These are phyloP conservation scores for Prunella strophiata DNA, from an alignment of 2,797 vertebrate species.

Conservation along the genomic window DNA sequence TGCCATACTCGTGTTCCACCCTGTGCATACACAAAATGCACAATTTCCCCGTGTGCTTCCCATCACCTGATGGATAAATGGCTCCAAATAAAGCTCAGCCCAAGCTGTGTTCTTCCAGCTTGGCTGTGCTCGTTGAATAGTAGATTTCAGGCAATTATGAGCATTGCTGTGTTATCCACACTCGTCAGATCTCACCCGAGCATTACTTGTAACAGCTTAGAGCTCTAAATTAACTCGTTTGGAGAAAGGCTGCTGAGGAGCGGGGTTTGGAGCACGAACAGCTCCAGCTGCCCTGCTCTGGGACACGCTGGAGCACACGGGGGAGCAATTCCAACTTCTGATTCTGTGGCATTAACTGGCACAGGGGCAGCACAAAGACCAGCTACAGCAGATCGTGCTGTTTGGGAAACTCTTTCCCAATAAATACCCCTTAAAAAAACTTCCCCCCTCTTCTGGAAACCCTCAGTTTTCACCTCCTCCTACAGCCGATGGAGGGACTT, in stretches of 20 bases:
- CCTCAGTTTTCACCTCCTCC: not conserved
- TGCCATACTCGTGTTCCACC: fast-evolving
- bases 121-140: not conserved
- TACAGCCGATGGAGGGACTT: fast-evolving
- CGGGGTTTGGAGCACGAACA: not conserved
- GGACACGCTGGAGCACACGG: not conserved
- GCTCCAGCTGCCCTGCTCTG: not conserved
- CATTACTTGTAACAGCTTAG: not conserved
- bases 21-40: fast-evolving
- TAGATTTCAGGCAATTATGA: not conserved
- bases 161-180: not conserved
- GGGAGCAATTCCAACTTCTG: not conserved
- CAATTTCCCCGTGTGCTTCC: not conserved
- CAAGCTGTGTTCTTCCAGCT: not conserved
- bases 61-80: not conserved
- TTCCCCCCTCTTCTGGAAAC: fast-evolving
- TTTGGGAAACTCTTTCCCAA: not conserved
- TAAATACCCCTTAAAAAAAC: fast-evolving
- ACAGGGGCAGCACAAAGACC: not conserved
- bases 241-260: not conserved
- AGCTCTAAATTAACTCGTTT: not conserved
- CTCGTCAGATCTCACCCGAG: not conserved
- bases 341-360: not conserved
- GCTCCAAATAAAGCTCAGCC: not conserved
- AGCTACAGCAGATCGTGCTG: not conserved